Base-by-base conservation (phyloP, 92 coral and sea anemone species). In the Porites evermanni region DNA sequence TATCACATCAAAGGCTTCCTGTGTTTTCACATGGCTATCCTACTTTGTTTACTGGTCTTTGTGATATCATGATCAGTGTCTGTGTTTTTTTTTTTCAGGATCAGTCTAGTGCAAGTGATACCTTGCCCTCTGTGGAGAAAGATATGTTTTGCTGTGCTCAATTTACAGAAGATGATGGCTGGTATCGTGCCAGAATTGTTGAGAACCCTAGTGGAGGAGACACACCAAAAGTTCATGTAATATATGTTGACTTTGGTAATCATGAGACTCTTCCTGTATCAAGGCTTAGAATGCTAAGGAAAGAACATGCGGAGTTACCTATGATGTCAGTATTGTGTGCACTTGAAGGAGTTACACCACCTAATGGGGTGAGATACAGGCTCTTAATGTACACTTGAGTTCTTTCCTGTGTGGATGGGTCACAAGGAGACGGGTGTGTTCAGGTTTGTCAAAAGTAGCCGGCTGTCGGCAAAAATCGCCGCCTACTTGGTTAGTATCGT, bases 221-320 rank as follows among this genome's bases (percentile, higher is more conserved):
- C 76, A 73, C 82, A 10, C 47, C 64, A 18, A 79, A 80, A 61
- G 94, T 82, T 13, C 66, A 93, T 17, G 95, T 97, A 29, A 87
- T 89, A 17, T 97, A 97, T 75, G 90, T 95, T 11, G 99, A 97
- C 88, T 97, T 91, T 84, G 99, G 99, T 23, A 97, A 97, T 87
- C 77, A 91, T 20, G 98, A 95, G 38, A 54, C 74, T 70, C 79
- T 95, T 9, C 92, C 95, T 60, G 81, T 72, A 51, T 82, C 89
- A 12, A 69, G 95, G 32, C 88, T 96, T 32, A 80, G 96, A 16
- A 88, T 84, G 72, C 90, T 96, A 13, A 87, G 75, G 63, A 92
- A 87, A 64, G 90, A 89, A 23, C 96, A 93, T 72, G 96, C 91
- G 1, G 93, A 91, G 60, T 79, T 86, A 60, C 98, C 99, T 17